Base-by-base conservation (phyloP, 2,113 vertebrate species). In the Planiliza haematocheilus region DNA sequence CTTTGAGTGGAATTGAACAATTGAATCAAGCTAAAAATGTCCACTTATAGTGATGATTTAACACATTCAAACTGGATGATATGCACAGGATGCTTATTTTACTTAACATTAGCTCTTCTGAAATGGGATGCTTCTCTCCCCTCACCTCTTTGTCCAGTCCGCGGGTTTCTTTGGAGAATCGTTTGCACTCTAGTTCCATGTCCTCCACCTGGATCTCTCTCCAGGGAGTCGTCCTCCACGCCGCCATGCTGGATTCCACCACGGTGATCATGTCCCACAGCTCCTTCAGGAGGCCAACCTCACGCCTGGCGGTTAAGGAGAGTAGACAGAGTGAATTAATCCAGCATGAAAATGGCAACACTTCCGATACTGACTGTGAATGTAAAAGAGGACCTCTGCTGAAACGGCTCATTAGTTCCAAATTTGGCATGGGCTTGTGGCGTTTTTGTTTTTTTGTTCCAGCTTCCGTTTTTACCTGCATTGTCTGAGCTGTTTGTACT, bases 131-230 rank as follows among this genome's bases (percentile, higher is more conserved):
- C 13, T 45, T 8, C 8, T 94, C 95, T 0, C 77, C 56, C 34
- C 93, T 94, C 79, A 95, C 89, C 52, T 99, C 97, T 83, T 98
- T 99, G 77, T 97, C 96, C 20, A 99, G 77, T 8, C 64, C 87
- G 2, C 95, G 88, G 10, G 97, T 94, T 13, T 95, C 94, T 70
- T 95, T 95, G 3, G 95, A 90, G 79, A 99, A 96, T n/a, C 43
- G 92, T 58, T 94, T 97, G 83, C 97, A 97, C 77, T 98, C 95
- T 59, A 93, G 48, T 1, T 98, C 96, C 96, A 98, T 97, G 78
- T 93, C 93, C 56, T 99, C 97, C 81, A 99, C 95, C 0, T 95
- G 88, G 60, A 99, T 95, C 16, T 95, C 90, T 42, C 75, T 93
- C 97, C 97, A 99, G 1, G 16, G 91, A 10, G 96, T 97, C 16